phyloP scores from a whole-genome alignment of 2,888 invertebrate genomes.

The Cheilosia vernalis region DNA sequence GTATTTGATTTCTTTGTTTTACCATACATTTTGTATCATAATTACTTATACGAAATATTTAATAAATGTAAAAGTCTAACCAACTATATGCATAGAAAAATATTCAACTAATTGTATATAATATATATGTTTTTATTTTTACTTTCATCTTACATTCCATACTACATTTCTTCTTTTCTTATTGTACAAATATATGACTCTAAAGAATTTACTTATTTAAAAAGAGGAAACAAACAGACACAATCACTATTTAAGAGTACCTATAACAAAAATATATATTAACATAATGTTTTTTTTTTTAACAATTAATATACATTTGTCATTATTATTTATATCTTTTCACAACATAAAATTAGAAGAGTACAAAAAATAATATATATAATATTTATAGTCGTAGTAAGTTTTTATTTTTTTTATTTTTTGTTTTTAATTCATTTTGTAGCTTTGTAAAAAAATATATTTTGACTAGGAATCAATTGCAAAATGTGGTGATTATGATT shows the following conservation, averaged over 20 bases:
- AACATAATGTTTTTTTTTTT: not conserved
- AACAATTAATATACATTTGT: constrained; percentile 24
- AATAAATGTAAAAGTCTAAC: constrained; percentile 55
- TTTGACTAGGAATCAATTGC: constrained; percentile 67
- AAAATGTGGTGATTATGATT: constrained; percentile 35
- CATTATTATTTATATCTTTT: constrained; percentile 23
- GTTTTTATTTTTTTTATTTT: constrained; percentile 9
- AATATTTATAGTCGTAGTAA: constrained; percentile 29
- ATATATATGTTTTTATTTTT: constrained; percentile 48
- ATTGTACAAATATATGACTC: constrained; percentile 52
- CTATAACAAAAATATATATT: constrained; percentile 48
- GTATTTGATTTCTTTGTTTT: constrained; percentile 46
- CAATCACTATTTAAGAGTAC: constrained; percentile 44
- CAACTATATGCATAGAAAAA: constrained; percentile 64
- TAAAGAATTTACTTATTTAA: constrained; percentile 38
- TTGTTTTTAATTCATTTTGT: constrained; percentile 31
- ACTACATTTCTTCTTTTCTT: constrained; percentile 16
- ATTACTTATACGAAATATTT: constrained; percentile 19
- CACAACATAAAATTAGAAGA: constrained; percentile 46
- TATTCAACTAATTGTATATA: constrained; percentile 56
- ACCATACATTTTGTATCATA: constrained; percentile 15
- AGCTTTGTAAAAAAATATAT: constrained; percentile 47
- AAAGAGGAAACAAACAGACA: constrained; percentile 35
- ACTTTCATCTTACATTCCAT: constrained; percentile 41
- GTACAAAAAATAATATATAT: constrained; percentile 32